Percentiles rank a stretch among this genome's conserved stretches.
These are phyloP conservation scores for Tetraneura akinire DNA, from an alignment of 1,140 invertebrate genomes.

Conservation along the genomic window DNA sequence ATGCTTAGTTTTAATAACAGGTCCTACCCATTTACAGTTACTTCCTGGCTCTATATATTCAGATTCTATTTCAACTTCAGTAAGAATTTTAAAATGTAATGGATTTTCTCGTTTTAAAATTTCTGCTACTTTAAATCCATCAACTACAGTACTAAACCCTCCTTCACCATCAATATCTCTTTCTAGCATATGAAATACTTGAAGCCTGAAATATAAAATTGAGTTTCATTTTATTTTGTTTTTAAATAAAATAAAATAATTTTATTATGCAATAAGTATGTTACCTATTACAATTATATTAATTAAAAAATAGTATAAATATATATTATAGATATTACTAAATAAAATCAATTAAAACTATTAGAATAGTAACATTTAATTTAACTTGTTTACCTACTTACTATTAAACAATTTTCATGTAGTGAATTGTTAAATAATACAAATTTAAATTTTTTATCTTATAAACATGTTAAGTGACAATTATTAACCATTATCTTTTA, in stretches of 20 bases:
- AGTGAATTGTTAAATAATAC: too few species aligned
- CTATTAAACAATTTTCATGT: too few species aligned
- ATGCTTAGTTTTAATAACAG: constrained; percentile 47
- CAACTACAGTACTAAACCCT: constrained; percentile 70
- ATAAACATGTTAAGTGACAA: too few species aligned
- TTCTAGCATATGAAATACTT: constrained; percentile 71
- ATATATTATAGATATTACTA: too few species aligned
- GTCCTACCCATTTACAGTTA: constrained; percentile 59
- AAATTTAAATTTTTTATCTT: too few species aligned
- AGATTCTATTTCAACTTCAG: constrained; percentile 63
- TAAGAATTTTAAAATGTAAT: constrained; percentile 64
- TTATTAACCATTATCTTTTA: too few species aligned
- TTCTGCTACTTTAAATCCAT: constrained; percentile 69
- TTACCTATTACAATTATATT: too few species aligned
- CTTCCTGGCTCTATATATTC: constrained; percentile 67
- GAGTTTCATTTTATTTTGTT: not conserved
- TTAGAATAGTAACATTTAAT: too few species aligned
- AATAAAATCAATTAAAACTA: too few species aligned
- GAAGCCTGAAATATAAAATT: constrained; percentile 61
- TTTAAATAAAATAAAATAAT: not conserved
- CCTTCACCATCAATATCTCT: constrained; percentile 63
- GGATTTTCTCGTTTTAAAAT: constrained; percentile 62
- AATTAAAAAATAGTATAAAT: too few species aligned
- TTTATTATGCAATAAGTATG: too few species aligned
- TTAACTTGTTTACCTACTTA: too few species aligned